A percentile compares a stretch with the other conserved stretches of the same genome.
phyloP scores from a whole-genome alignment of 2,888 invertebrate species.

The Ypsolopha sequella region DNA sequence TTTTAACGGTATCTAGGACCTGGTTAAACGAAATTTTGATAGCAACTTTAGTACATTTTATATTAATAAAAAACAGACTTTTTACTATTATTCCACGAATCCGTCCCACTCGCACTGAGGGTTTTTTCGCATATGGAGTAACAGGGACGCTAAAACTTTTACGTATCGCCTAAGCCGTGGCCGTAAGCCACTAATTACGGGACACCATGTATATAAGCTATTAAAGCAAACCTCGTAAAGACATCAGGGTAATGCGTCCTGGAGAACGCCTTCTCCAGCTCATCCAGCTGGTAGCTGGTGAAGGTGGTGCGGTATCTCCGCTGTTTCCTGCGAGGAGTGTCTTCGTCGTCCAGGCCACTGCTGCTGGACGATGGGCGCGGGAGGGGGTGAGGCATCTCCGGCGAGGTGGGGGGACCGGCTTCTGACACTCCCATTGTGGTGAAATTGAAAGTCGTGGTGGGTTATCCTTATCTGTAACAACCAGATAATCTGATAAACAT shows the following conservation, averaged over 20 bases:
- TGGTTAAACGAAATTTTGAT: no score
- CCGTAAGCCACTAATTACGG: no score
- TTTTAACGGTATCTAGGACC: no score
- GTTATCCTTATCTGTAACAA: no score
- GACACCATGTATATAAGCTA: neutral
- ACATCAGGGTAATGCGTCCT: slow-evolving; percentile 98
- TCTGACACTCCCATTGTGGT: slow-evolving; percentile 55
- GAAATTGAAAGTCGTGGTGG: neutral
- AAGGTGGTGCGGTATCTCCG: slow-evolving; percentile 94
- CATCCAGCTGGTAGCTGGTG: slow-evolving; percentile 94
- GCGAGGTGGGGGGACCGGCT: slow-evolving; percentile 42
- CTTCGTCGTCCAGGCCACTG: slow-evolving; percentile 74
- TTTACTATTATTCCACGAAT: no score
- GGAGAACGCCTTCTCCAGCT: slow-evolving; percentile 97
- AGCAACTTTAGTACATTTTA: no score
- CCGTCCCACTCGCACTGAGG: no score
- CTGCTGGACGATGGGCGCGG: slow-evolving; percentile 37
- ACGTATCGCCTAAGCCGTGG: no score
- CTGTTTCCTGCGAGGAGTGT: slow-evolving; percentile 90
- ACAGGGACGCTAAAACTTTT: no score
- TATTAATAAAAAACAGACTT: no score
- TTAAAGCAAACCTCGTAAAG: slow-evolving; percentile 86
- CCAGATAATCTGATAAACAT: neutral
- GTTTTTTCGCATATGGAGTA: no score
- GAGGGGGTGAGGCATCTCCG: slow-evolving; percentile 40